Evolutionary conservation across 1,140 invertebrate genomes (phyloP), one percentile per base, ranked within the genome.

Genomic region (Idris sp.): DNA sequence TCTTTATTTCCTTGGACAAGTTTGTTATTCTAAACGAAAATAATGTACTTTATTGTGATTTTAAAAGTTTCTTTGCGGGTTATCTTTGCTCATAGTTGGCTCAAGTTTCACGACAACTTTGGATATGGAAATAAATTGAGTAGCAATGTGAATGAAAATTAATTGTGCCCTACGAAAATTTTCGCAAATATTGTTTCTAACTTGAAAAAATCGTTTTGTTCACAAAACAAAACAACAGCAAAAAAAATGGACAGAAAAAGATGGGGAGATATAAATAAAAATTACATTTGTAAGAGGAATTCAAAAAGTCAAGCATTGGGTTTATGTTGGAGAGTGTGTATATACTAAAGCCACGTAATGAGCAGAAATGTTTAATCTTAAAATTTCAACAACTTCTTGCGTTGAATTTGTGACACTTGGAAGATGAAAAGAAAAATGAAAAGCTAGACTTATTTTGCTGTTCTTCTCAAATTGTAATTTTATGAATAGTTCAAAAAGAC

Each of bases 51-150:
- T 59, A 53, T 59, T 59, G 36, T 59, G 15, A 44, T 69, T 59
- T 51, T 40, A 49, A 43, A 69, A 69, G 35, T 69, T 69, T 68
- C 38, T 33, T 56, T 43, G 51, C 19, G 40, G 33, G 33, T 35
- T 67, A 56, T 58, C 33, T 67, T 67, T 56, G 51, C 51, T 38
- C 11, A 35, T 28, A 30, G 11, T 26, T 16, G 22, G 5, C 49
- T 49, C 22, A 58, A 58, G 26, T 44, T 67, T 19, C 18, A 33
- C 33, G 13, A 13, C 0, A 33, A 69, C 35, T 59, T 69, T 6
- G n/a, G 36, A 33, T 71, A 71, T 71, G 40, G 65, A 59, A 71
- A 61, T 61, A 46, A 61, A 71, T 54, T 40, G 49, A 15, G 9
- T 41, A 19, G 53, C 38, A 11, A 35, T 28, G 22, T 15, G 56